phyloP scores from a whole-genome alignment of 2,797 vertebrate species.

The Micromesistius poutassou region DNA sequence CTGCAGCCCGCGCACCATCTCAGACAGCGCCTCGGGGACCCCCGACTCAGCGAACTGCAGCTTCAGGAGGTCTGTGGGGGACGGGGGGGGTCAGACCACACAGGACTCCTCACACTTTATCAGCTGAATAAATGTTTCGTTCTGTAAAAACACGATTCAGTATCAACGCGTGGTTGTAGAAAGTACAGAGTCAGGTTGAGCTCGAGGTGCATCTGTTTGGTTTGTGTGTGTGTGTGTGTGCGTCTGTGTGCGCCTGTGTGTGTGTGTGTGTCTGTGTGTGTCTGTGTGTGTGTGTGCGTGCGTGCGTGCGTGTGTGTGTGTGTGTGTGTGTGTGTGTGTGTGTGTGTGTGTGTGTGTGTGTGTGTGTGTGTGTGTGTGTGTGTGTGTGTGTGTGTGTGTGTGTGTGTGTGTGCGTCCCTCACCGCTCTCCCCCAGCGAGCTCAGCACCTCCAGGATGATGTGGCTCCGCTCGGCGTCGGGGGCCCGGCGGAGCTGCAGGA shows the following conservation, averaged over 20 bases:
- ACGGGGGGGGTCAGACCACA: neutral
- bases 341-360: neutral
- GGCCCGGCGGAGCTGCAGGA: constrained; percentile 78
- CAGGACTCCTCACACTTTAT: no score
- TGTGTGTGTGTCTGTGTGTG: no score
- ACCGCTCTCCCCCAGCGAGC: constrained; percentile 84
- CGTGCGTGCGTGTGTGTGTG: no score
- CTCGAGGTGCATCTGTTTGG: no score
- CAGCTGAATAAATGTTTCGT: neutral
- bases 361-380: neutral
- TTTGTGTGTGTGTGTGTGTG: no score
- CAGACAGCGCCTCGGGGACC: constrained; percentile 79
- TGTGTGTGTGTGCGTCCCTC: constrained; percentile 38
- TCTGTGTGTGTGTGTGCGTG: no score
- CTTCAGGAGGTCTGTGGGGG: constrained; percentile 77
- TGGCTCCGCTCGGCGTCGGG: constrained; percentile 82
- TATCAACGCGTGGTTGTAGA: neutral
- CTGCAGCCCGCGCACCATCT: constrained; percentile 80
- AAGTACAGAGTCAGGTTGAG: no score
- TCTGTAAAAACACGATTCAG: neutral
- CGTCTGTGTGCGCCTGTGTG: no score
- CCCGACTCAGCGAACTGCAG: constrained; percentile 83
- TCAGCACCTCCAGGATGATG: constrained; percentile 83
- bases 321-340: neutral
- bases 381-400: neutral